Evolutionary conservation across 2,888 invertebrate genomes (phyloP).

Genomic region (Ethmia dodecea): DNA sequence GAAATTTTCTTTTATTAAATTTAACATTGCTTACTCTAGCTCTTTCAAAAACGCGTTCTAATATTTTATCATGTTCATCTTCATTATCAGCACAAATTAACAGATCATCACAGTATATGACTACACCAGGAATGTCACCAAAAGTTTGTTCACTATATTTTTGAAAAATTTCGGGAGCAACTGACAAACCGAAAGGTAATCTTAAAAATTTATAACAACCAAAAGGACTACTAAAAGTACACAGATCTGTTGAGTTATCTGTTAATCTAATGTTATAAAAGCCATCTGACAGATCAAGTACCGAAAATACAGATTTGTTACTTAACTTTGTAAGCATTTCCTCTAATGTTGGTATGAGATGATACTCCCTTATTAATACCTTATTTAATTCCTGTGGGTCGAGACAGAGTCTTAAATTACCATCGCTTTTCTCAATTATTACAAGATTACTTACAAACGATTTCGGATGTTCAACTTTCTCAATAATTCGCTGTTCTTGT

Average conservation of each 20-base stretch:
- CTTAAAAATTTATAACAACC: constrained; percentile 2
- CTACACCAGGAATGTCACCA: constrained; percentile 1
- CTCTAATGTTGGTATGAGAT: constrained; percentile 1
- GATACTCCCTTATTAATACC: constrained; percentile 4
- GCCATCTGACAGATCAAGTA: constrained; percentile 2
- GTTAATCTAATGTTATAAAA: constrained; percentile 1
- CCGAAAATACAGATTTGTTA: constrained; percentile 2
- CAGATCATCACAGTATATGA: constrained; percentile 9
- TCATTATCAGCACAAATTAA: constrained; percentile 3
- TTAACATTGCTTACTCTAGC: neutral
- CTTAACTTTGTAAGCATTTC: neutral
- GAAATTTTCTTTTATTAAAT: constrained; percentile 4
- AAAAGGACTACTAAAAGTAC: constrained; percentile 1
- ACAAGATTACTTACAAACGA: no score
- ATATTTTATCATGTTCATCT: neutral
- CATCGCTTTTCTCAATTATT: constrained; percentile 6
- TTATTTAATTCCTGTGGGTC: constrained; percentile 8
- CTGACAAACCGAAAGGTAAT: constrained; percentile 2
- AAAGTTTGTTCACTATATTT: constrained; percentile 1
- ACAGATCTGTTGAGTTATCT: neutral
- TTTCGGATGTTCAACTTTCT: no score
- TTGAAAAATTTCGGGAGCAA: constrained; percentile 7
- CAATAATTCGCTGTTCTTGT: no score
- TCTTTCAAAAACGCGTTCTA: neutral
- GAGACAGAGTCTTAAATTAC: constrained; percentile 6